Percentiles rank a stretch among this genome's conserved stretches.
These are phyloP conservation scores for Nycticebus coucang DNA, from an alignment of 2,113 vertebrate genomes.

Conservation along the genomic window DNA sequence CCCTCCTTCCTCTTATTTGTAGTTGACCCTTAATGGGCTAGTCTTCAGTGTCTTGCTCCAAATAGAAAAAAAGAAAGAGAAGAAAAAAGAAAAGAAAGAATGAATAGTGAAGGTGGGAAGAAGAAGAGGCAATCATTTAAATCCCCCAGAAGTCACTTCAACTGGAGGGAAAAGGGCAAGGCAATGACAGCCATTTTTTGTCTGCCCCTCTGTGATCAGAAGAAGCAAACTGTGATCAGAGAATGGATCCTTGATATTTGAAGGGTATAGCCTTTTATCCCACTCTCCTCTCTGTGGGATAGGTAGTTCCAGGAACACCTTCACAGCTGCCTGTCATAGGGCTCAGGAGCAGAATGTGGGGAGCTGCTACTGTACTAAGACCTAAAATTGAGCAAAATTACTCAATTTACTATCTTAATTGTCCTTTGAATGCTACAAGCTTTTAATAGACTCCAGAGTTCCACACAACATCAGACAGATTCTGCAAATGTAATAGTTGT, in stretches of 20 bases:
- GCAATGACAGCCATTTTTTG: not conserved
- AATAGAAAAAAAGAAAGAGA: not conserved
- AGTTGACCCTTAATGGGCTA: not conserved
- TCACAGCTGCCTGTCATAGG: not conserved
- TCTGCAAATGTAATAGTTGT: not conserved
- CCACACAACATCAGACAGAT: not conserved
- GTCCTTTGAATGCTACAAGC: not conserved
- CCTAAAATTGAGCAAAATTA: not conserved
- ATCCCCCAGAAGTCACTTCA: not conserved
- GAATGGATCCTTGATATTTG: not conserved
- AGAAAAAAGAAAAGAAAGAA: not conserved
- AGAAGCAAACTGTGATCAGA: not conserved
- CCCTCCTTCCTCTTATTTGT: not conserved
- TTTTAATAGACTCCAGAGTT: not conserved
- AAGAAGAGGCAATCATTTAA: not conserved
- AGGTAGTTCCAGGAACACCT: not conserved
- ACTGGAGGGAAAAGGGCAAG: not conserved
- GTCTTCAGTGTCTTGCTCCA: not conserved
- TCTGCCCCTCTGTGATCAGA: not conserved
- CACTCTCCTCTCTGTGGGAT: not conserved
- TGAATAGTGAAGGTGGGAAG: not conserved
- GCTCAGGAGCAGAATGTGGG: too few species aligned
- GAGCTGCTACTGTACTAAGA: not conserved
- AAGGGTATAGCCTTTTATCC: not conserved
- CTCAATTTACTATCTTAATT: not conserved